phyloP scores from a whole-genome alignment of 2,113 vertebrate species.

The Excalfactoria chinensis region DNA sequence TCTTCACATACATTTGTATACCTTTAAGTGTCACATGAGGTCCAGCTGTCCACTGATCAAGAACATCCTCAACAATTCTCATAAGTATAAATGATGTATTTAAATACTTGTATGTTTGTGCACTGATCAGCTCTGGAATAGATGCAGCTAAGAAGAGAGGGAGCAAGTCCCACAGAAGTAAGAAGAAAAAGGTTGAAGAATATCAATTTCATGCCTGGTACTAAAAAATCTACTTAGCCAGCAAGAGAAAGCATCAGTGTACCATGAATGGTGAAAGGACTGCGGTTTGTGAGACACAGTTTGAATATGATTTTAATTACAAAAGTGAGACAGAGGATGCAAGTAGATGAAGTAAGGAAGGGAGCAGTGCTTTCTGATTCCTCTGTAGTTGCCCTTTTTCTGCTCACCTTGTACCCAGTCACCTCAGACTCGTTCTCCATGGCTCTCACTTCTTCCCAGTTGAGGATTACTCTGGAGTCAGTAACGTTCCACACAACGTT shows the following conservation, averaged over 20 bases:
- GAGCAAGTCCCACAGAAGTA: background rate
- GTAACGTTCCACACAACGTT: constrained; percentile 93
- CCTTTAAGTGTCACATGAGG: background rate
- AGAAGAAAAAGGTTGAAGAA: background rate
- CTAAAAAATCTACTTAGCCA: background rate
- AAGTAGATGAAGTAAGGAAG: background rate
- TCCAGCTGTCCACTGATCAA: no score
- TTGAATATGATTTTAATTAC: background rate
- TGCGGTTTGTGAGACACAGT: fast-evolving
- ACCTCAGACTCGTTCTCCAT: constrained; percentile 93
- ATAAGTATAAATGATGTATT: background rate
- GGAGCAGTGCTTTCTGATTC: fast-evolving
- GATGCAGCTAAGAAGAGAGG: background rate
- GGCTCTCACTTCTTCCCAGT: constrained; percentile 93
- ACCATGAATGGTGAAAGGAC: no score
- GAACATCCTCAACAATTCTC: background rate
- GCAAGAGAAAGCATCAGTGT: background rate
- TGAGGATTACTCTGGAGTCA: constrained; percentile 87
- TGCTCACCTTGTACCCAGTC: constrained; percentile 90
- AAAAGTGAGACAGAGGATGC: background rate
- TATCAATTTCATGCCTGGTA: background rate
- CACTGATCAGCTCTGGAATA: background rate
- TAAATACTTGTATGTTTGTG: background rate
- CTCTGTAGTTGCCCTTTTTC: background rate
- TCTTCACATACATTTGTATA: background rate